Evolutionary conservation across 2,888 invertebrate genomes (phyloP).

Genomic region (Ophonus ardosiacus): DNA sequence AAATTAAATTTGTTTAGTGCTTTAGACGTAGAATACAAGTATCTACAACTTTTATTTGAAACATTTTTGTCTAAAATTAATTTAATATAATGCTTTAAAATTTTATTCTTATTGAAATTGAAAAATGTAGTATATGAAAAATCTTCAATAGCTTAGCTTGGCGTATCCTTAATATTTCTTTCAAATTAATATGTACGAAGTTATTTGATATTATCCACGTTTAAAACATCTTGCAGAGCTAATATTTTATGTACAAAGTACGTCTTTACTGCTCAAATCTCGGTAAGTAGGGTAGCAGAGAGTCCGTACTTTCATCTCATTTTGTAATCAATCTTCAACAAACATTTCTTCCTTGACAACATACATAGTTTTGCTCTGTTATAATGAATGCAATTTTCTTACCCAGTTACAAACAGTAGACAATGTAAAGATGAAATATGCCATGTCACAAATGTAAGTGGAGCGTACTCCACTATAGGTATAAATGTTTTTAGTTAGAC

Average conservation of each 20-base stretch:
- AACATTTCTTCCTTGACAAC: background rate
- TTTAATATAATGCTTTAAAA: background rate
- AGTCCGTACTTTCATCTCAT: background rate
- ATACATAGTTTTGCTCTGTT: background rate
- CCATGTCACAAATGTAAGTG: background rate
- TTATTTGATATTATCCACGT: background rate
- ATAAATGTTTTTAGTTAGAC: no score
- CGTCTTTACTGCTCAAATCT: background rate
- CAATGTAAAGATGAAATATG: background rate
- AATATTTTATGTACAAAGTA: background rate
- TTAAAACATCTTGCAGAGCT: background rate
- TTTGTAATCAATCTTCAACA: background rate
- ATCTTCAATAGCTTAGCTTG: background rate
- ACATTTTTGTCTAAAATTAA: no score
- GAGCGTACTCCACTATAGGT: background rate
- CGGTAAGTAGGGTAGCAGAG: background rate
- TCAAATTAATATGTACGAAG: background rate
- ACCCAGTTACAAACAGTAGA: background rate
- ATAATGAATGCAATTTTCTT: background rate
- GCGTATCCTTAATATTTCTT: background rate
- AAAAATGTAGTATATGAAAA: background rate
- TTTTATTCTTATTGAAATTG: background rate
- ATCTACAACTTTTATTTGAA: no score
- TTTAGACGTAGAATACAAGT: no score
- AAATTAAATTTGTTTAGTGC: no score